Conservation (phyloP, 2,113 vertebrate species). For the Colistium nudipinnis region DNA sequence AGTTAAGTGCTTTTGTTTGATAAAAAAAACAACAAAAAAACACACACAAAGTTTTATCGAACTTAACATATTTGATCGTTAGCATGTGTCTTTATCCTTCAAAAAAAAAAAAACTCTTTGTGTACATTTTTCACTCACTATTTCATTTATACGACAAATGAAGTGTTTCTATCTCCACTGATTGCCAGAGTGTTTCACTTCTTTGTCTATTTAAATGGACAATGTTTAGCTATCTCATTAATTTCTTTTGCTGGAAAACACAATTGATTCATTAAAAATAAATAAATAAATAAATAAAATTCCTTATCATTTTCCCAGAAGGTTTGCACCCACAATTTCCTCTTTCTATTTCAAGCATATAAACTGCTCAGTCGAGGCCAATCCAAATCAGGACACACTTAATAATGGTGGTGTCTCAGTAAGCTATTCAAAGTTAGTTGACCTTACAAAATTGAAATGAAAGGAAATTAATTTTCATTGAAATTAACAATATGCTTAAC, state of each 20-base stretch:
- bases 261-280: constrained; percentile 84
- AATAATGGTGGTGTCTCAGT: constrained; percentile 73
- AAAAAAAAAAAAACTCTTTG: constrained; percentile 69
- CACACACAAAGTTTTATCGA: constrained; percentile 51
- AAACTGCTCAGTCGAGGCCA: constrained; percentile 74
- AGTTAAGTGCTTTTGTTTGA: constrained; percentile 46
- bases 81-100: constrained; percentile 48
- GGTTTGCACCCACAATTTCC: constrained; percentile 79
- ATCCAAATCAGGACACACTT: constrained; percentile 79
- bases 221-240: constrained; percentile 83
- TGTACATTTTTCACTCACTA: constrained; percentile 69
- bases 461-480: constrained; percentile 81
- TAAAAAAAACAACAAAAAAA: constrained; percentile 26
- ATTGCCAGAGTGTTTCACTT: constrained; percentile 78
- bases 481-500: constrained; percentile 78
- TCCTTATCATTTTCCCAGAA: constrained; percentile 79
- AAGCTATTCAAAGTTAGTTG: constrained; percentile 80
- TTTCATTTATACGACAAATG: constrained; percentile 75
- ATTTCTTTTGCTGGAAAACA: constrained; percentile 79
- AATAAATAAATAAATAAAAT: constrained; percentile 74
- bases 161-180: constrained; percentile 72
- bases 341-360: constrained; percentile 78
- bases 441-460: constrained; percentile 80
- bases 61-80: constrained; percentile 55
- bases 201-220: constrained; percentile 79